phyloP scores from a whole-genome alignment of 2,888 invertebrate species.

The Unio pictorum region DNA sequence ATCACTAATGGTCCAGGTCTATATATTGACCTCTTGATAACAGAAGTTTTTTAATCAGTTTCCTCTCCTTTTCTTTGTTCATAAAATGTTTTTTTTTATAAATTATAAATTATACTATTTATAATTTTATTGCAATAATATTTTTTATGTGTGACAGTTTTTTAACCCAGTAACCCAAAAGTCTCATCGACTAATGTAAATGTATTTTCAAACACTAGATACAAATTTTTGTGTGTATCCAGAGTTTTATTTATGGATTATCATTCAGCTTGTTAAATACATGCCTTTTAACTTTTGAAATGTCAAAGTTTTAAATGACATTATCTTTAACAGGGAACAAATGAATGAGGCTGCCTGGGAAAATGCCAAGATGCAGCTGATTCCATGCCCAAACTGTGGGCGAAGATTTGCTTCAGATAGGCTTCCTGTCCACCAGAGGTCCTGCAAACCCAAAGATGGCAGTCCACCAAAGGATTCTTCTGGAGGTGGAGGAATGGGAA shows the following conservation, averaged over 20 bases:
- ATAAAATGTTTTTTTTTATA: no score
- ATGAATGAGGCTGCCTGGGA: constrained; percentile 76
- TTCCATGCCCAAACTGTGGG: constrained; percentile 79
- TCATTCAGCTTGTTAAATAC: no score
- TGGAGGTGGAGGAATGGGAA: constrained; percentile 7
- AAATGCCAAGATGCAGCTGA: constrained; percentile 75
- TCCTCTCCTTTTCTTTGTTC: no score
- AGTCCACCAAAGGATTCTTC: constrained; percentile 9
- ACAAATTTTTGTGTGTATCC: neutral
- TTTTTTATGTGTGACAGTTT: no score
- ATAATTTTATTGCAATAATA: no score
- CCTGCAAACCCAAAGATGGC: constrained; percentile 52
- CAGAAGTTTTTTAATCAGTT: no score
- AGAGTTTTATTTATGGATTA: neutral
- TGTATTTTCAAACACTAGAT: neutral
- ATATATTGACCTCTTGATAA: no score
- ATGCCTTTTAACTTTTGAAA: no score
- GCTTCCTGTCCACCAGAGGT: constrained; percentile 76
- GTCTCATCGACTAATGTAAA: no score
- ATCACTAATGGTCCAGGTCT: no score
- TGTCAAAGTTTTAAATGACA: neutral
- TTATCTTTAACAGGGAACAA: constrained; percentile 42
- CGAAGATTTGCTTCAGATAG: constrained; percentile 80
- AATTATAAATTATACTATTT: no score
- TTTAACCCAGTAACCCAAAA: no score